Base-by-base conservation (phyloP, 2,888 invertebrate genomes). In the Athalia rosae region DNA sequence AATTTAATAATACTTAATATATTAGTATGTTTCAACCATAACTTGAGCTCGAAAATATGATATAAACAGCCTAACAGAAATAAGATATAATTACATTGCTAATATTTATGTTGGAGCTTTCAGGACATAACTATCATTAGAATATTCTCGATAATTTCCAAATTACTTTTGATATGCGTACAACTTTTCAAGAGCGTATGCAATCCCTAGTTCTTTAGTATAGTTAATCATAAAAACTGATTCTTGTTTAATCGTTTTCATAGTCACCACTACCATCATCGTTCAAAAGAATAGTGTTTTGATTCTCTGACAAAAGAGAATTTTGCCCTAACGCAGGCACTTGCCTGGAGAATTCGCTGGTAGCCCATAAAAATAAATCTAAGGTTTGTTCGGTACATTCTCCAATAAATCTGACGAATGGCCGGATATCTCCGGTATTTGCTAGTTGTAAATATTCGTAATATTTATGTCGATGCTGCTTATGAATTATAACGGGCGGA, bases 341-440 rank as follows among this genome's bases (percentile, higher is more conserved):
- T 90, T 93, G 92, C 85, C 93, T 93, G 0, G 94, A 92, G 86
- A 93, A 93, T 87, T 95, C 95, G 82, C 93, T 94, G 0, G 95
- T 95, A 0, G 96, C 95, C 95, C 95, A 95, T 8, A 98, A 90
- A 88, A 97, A 98, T 69, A 97, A 92, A 90, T 98, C 97, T 48
- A 98, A 89, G 0, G 97, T 97, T 82, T 95, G 93, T 86, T 98
- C 97, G 0, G 98, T 97, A 86, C 96, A 96, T 84, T 96, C 95
- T 0, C 98, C 98, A 84, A 99, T 97, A 89, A 99, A 99, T 81
- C 99, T 93, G 1, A 99, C 95, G 91, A 99, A 99, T 0, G 99
- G 99, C 66, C 98, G 92, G 4, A 98, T 94, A 88, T 99, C 99
- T 0, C 99, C 99, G 83, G 95, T 94, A 87, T 99, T 99, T 0